These are phyloP conservation scores for Vidua chalybeata DNA, from an alignment of 2,113 vertebrate species.

Conservation along the genomic window DNA sequence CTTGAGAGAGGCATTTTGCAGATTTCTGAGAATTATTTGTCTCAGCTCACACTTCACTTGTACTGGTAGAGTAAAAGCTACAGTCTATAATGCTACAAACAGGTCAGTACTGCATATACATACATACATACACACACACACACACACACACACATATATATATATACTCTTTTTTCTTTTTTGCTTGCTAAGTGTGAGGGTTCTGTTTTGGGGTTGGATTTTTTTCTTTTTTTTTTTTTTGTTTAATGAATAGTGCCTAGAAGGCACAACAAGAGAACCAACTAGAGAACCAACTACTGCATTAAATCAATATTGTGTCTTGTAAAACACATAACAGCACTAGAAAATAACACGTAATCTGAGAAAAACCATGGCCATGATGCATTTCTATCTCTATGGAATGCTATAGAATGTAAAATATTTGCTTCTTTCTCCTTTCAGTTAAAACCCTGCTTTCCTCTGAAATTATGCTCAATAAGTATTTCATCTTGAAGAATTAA, in stretches of 20 bases:
- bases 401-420: constrained; percentile 29
- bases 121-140: neutral
- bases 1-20: neutral
- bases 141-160: no score
- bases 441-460: constrained; percentile 17
- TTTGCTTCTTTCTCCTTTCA: constrained; percentile 17
- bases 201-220: neutral
- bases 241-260: constrained; percentile 38
- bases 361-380: constrained; percentile 37
- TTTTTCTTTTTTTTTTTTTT: neutral
- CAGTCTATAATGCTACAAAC: neutral
- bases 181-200: neutral
- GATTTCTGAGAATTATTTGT: neutral
- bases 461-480: neutral
- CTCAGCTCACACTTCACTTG: neutral
- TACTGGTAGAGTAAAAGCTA: neutral
- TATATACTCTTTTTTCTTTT: neutral
- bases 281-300: constrained; percentile 31
- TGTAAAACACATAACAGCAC: constrained; percentile 57
- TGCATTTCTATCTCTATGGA: constrained; percentile 53
- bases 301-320: constrained; percentile 67
- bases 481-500: neutral
- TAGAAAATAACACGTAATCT: constrained; percentile 63
- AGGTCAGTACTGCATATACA: neutral
- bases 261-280: constrained; percentile 52